These are phyloP conservation scores for Ctenopoma kingsleyae DNA, from an alignment of 2,797 vertebrate genomes.

Conservation along the genomic window DNA sequence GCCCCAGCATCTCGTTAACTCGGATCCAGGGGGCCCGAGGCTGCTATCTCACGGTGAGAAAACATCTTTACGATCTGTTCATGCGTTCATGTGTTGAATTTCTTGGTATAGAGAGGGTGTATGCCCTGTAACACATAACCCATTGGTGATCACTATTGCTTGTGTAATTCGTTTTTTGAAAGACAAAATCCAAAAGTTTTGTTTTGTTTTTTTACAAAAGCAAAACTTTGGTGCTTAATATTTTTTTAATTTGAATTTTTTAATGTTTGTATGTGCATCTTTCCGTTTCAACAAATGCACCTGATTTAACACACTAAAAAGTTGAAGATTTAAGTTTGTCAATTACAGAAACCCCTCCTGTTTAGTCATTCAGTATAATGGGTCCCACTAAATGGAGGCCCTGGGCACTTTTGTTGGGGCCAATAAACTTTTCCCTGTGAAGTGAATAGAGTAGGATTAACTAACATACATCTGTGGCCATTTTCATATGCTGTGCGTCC, in stretches of 20 bases:
- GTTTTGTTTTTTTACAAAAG: neutral
- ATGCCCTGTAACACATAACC: too few relatives aligned
- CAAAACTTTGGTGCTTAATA: neutral
- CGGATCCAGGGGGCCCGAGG: conserved; percentile 84
- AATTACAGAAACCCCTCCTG: conserved; percentile 28
- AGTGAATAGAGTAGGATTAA: conserved; percentile 78
- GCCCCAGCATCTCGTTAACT: conserved; percentile 89
- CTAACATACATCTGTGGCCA: conserved; percentile 80
- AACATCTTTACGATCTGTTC: conserved; percentile 38
- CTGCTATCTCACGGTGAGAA: conserved; percentile 85
- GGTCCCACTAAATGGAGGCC: conserved; percentile 51
- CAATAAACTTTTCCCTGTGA: conserved; percentile 72
- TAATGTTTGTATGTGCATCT: neutral
- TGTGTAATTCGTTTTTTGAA: neutral
- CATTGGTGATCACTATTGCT: neutral
- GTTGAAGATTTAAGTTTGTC: conserved; percentile 36
- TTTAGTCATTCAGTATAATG: conserved; percentile 48
- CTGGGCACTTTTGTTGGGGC: conserved; percentile 46
- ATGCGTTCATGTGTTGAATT: conserved; percentile 4
- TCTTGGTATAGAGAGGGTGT: neutral
- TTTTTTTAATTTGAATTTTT: neutral
- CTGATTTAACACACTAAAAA: conserved; percentile 41
- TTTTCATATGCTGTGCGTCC: conserved; percentile 77
- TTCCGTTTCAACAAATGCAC: conserved; percentile 33
- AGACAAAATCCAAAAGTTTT: neutral